A percentile compares a stretch with the other conserved stretches of the same genome.
phyloP scores from a whole-genome alignment of 2,797 vertebrate species.

The Salarias fasciatus region DNA sequence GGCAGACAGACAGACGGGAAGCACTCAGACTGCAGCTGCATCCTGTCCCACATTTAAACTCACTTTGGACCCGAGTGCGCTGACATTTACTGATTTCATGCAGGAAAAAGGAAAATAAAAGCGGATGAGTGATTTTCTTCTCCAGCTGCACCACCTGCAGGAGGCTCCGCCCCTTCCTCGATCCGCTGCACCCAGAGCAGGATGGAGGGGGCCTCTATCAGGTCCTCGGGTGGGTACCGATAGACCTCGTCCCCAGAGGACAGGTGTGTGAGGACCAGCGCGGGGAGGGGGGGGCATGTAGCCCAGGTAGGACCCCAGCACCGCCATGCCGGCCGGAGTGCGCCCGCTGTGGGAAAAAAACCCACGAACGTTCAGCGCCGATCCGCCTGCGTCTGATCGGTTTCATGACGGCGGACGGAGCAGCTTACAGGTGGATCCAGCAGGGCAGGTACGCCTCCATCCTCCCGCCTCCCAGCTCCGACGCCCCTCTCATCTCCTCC shows the following conservation, averaged over 20 bases:
- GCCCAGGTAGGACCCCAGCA: slow-evolving; percentile 87
- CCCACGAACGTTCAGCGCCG: neutral
- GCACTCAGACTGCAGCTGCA: neutral
- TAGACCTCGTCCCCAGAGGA: slow-evolving; percentile 84
- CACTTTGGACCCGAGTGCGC: too few species aligned
- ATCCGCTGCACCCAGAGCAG: slow-evolving; percentile 87
- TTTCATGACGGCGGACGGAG: neutral
- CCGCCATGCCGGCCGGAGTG: slow-evolving; percentile 86
- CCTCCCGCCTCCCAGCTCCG: slow-evolving; percentile 37
- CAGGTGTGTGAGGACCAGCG: slow-evolving; percentile 87
- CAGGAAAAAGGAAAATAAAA: too few species aligned
- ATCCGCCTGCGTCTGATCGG: neutral
- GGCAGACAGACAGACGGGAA: slow-evolving; percentile 10
- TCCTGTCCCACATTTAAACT: neutral
- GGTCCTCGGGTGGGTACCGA: slow-evolving; percentile 82
- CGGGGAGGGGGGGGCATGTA: slow-evolving; percentile 83
- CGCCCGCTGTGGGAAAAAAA: slow-evolving; percentile 69
- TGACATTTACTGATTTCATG: too few species aligned
- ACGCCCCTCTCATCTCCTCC: slow-evolving; percentile 70
- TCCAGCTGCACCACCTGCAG: slow-evolving; percentile 86
- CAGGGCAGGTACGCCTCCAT: slow-evolving; percentile 78
- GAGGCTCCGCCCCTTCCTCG: slow-evolving; percentile 79
- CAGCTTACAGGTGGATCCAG: slow-evolving; percentile 93
- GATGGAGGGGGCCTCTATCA: slow-evolving; percentile 79
- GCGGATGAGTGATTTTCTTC: too few species aligned